A percentile compares a stretch with the other conserved stretches of the same genome.
phyloP scores from a whole-genome alignment of 2,113 vertebrate species.

The Pandion haliaetus region DNA sequence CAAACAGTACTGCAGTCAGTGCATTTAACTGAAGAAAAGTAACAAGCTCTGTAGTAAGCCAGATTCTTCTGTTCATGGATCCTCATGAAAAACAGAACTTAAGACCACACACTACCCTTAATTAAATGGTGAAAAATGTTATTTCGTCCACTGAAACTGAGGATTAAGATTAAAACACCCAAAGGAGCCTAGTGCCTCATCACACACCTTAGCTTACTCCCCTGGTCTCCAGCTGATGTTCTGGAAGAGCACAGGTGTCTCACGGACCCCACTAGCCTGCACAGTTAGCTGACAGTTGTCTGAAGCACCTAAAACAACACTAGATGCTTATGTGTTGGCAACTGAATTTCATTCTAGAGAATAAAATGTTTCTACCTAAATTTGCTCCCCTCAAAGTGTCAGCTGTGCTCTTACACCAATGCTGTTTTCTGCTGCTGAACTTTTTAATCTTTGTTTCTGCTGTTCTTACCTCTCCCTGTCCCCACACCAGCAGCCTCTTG shows the following conservation, averaged over 20 bases:
- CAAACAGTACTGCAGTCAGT: neutral
- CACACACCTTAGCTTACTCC: neutral
- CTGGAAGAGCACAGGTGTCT: neutral
- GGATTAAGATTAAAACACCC: neutral
- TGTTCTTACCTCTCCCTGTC: neutral
- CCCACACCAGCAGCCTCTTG: neutral
- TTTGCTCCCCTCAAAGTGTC: neutral
- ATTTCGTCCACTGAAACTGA: neutral
- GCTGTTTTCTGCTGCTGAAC: neutral
- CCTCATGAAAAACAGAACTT: neutral
- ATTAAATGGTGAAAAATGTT: neutral
- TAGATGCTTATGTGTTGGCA: neutral
- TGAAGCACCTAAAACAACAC: neutral
- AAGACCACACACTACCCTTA: neutral
- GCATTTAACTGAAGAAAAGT: neutral
- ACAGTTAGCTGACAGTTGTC: neutral
- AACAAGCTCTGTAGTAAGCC: neutral
- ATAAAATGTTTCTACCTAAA: neutral
- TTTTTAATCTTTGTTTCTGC: neutral
- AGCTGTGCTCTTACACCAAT: neutral
- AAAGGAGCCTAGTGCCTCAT: neutral
- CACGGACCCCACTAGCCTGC: rapidly evolving
- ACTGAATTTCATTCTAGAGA: neutral
- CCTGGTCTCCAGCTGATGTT: neutral
- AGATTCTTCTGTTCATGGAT: neutral